Percentiles rank a stretch among this genome's conserved stretches.
Evolutionary conservation across 2,113 vertebrate genomes (phyloP).

Genomic region (Rhinoderma darwinii): DNA sequence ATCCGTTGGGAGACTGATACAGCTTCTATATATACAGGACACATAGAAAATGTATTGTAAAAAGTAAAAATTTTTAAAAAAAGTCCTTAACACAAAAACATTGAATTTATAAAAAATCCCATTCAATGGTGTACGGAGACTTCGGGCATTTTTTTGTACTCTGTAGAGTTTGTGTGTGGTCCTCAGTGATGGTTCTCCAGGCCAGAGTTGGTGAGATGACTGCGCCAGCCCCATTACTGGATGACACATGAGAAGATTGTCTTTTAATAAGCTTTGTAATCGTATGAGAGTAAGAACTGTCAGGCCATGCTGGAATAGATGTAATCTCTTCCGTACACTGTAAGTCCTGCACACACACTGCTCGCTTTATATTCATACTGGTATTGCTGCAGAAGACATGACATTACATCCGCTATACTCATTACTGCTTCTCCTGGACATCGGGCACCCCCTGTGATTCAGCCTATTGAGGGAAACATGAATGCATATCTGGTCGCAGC

Average conservation of each 20-base stretch:
- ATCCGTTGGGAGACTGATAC: no score
- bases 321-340: neutral
- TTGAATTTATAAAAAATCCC: no score
- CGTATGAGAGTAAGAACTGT: slow-evolving; percentile 21
- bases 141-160: neutral
- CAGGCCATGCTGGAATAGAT: slow-evolving; percentile 16
- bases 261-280: slow-evolving; percentile 24
- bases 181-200: neutral
- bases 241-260: slow-evolving; percentile 20
- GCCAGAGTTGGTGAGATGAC: neutral
- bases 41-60: no score
- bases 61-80: no score
- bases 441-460: neutral
- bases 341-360: neutral
- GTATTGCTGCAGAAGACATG: neutral
- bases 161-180: neutral
- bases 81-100: no score
- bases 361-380: neutral
- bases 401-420: neutral
- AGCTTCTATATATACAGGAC: no score
- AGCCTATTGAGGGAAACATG: neutral
- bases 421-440: neutral
- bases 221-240: slow-evolving; percentile 26
- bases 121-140: no score
- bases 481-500: neutral